Evolutionary conservation across 1,140 invertebrate genomes (phyloP), one percentile per base, ranked within the genome.

Genomic region (Diorhabda carinulata): DNA sequence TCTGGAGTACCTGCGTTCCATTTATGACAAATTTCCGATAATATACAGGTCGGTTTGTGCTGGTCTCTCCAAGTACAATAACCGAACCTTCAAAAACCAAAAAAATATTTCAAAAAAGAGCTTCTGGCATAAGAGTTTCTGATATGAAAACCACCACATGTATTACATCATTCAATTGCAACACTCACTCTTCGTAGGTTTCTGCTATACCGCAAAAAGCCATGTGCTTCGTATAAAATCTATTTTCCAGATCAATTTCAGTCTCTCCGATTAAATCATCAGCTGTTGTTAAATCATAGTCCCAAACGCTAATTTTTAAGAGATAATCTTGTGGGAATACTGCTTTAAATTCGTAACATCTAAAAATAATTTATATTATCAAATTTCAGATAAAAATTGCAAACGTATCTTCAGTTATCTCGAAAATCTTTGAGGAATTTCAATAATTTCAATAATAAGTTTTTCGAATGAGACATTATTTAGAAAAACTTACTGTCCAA

Each of bases 261-360:
- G 94, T 96, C 74, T 90, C 88, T 0, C 94, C 95, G 71, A 97
- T 95, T 2, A 95, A 78, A 78, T 95, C 92, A 79, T 96, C 92
- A 2, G 81, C 80, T 3, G 86, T 83, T 2, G 87, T 81, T 9
- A 84, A 74, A 76, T 95, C 93, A 78, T 88, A 90, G 77, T 96
- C 93, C 79, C 88, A 91, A 1, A 97, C 83, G 70, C 89, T 86
- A 2, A 96, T 82, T 25, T 84, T 87, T 5, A 96, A 78, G 57
- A 88, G 82, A 56, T 92, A 89, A 76, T 95, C 92, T 69, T 85
- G 84, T 0, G 91, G 91, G 74, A 94, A 89, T 2, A 82, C 87
- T 2, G 88, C 89, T 47, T 90, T 86, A 66, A 93, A 85, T 82
- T 95, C 91, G 77, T 90, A 91, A 77, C 88, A 87, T 77, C 92